Evolutionary conservation across 1,140 invertebrate genomes (phyloP), one percentile per base, ranked within the genome.

Genomic region (Zaprionus nigranus): DNA sequence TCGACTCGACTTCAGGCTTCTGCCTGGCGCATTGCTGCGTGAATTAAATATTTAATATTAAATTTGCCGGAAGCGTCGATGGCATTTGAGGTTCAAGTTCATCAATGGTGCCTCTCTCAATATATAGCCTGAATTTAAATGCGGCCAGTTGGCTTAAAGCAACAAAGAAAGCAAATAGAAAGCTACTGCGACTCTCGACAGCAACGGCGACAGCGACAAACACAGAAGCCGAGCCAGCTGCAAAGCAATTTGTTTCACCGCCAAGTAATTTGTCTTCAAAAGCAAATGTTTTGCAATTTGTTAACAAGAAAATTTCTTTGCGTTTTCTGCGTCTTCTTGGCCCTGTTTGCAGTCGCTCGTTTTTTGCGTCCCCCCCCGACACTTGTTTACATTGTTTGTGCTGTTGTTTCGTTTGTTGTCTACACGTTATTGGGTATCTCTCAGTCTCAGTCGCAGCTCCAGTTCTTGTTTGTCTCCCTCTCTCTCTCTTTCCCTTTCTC

Each of bases 221-320:
- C 13, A 20, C 61, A 49, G 40, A 30, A 58, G 22, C 36, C 36
- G 63, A 40, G 56, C 40, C 64, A 80, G 72, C 62, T 77, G 84
- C 78, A 60, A 84, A 90, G 81, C 81, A 90, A 88, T 88, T 88
- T 90, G 81, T 88, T 90, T 88, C 38, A 64, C 85, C 85, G 76
- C 85, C 81, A 76, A 84, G 85, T 90, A 88, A 88, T 88, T 88
- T 88, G 85, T 88, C 85, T 88, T 88, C 79, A 85, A 88, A 86
- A 88, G 85, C 85, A 88, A 88, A 88, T 88, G 85, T 90, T 88
- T 85, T 77, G 81, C 85, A 88, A 88, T 88, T 88, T 88, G 85
- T 90, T 90, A 88, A 88, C 85, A 88, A 88, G 85, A 84, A 88
- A 82, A 86, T 88, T 90, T 90, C 71, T 82, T 57, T 85, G 75